A percentile compares a stretch with the other conserved stretches of the same genome.
Evolutionary conservation across 2,113 vertebrate species (phyloP).

Genomic region (Oreocharis arfaki): DNA sequence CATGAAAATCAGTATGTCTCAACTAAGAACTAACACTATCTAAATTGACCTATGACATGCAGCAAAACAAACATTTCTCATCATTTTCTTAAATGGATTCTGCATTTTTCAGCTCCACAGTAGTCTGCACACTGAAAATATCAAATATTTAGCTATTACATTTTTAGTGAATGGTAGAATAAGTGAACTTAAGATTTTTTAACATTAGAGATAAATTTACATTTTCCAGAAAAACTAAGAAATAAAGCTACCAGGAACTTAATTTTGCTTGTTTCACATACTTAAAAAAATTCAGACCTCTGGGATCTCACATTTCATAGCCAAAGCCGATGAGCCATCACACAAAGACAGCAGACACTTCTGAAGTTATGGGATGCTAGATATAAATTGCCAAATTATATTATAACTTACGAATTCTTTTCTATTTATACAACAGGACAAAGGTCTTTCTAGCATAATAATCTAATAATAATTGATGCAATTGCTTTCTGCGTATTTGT

Average conservation of each 20-base stretch:
- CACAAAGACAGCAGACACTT: not conserved
- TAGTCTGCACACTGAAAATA: not conserved
- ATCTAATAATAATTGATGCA: not conserved
- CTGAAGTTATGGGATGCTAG: not conserved
- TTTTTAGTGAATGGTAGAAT: not conserved
- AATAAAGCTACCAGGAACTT: not conserved
- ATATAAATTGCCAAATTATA: not conserved
- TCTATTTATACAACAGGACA: not conserved
- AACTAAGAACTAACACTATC: conserved; percentile 78
- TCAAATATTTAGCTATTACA: not conserved
- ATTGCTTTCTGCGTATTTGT: not conserved
- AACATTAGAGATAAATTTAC: not conserved
- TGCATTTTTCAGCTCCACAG: not conserved
- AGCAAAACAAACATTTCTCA: conserved; percentile 57
- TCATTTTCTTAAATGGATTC: conserved; percentile 23
- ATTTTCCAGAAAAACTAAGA: not conserved
- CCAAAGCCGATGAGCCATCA: not conserved
- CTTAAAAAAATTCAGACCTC: not conserved
- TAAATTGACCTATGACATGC: conserved; percentile 64
- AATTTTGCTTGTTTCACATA: not conserved
- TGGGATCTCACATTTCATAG: not conserved
- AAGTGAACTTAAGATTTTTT: not conserved
- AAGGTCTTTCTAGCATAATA: not conserved
- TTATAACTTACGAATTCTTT: not conserved
- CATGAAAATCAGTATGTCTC: conserved; percentile 78